phyloP scores from a whole-genome alignment of 2,797 vertebrate genomes.

The Sebastes umbrosus region DNA sequence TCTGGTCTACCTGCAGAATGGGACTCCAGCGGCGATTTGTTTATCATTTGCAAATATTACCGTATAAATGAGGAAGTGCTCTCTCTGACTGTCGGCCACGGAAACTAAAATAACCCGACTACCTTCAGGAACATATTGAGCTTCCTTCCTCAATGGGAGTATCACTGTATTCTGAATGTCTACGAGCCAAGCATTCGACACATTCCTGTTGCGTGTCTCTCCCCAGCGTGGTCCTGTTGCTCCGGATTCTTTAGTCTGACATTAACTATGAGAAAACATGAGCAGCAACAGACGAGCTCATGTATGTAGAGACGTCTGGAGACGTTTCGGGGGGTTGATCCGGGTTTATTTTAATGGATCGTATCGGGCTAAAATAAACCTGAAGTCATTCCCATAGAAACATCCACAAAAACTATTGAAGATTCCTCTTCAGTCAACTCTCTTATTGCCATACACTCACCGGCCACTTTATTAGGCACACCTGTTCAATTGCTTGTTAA shows the following conservation, averaged over 20 bases:
- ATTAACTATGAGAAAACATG: not conserved
- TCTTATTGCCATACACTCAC: no score
- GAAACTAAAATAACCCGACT: not conserved
- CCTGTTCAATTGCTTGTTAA: no score
- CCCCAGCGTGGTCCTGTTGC: not conserved
- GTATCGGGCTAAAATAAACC: not conserved
- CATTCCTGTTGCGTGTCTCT: not conserved
- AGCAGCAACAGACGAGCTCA: not conserved
- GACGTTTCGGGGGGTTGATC: not conserved
- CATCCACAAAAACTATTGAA: no score
- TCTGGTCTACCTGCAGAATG: not conserved
- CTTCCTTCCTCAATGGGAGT: not conserved
- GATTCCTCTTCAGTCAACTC: no score
- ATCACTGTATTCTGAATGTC: not conserved
- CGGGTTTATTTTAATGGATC: not conserved
- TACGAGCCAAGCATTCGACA: not conserved
- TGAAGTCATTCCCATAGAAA: no score
- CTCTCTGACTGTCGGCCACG: no score
- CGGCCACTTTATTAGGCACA: no score
- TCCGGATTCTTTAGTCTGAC: not conserved
- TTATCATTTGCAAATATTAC: slow-evolving; percentile 43
- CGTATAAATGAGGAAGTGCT: slow-evolving; percentile 26
- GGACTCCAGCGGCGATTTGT: slow-evolving; percentile 1
- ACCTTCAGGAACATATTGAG: not conserved
- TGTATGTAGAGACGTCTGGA: not conserved